Evolutionary conservation across 2,113 vertebrate genomes (phyloP), one percentile per base, ranked within the genome.

Genomic region (Emberiza fucata): DNA sequence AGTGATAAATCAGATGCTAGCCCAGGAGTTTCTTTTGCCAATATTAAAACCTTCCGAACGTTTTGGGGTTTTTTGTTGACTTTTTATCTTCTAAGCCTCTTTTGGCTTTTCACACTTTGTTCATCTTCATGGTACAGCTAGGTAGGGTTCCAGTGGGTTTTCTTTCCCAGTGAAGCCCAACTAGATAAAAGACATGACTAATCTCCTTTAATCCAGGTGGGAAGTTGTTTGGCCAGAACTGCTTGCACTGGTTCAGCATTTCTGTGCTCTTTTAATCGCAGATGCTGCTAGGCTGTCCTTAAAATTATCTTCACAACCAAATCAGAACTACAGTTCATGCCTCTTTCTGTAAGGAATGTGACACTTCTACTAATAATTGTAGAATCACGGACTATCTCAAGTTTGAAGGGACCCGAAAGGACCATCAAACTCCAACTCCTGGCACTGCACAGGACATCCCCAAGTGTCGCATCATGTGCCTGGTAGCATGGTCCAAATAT

Each of bases 91-190:
- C 37, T 88, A 40, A 57, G 23, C 13, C 25, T 65, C 8, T 86
- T 92, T 22, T 8, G 8, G 40, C 24, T 64, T 80, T 77, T 80
- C 57, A 37, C 5, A 12, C 11, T 69, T 21, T 0, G 0, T 47
- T 91, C 45, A 33, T 73, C 27, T 14, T 83, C 6, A 3, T 7
- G 20, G 11, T 63, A 42, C 15, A 39, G 18, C 71, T 69, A 72
- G 14, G 14, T n/a, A 20, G 20, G 6, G 11, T 68, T 65, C 53
- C 33, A 51, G 21, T 40, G 16, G 3, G 0, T 24, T 89, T 48
- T 75, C 15, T 83, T 73, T 12, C 23, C 24, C 24, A 35, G 16
- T 31, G 47, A 79, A 64, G 18, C 5, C 24, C 31, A 45, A 56
- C 40, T 68, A n/a, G 61, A 20, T 60, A 20, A 14, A 68, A 50